These are phyloP conservation scores for Biston stratarius DNA, from an alignment of 2,888 invertebrate species.

Conservation along the genomic window DNA sequence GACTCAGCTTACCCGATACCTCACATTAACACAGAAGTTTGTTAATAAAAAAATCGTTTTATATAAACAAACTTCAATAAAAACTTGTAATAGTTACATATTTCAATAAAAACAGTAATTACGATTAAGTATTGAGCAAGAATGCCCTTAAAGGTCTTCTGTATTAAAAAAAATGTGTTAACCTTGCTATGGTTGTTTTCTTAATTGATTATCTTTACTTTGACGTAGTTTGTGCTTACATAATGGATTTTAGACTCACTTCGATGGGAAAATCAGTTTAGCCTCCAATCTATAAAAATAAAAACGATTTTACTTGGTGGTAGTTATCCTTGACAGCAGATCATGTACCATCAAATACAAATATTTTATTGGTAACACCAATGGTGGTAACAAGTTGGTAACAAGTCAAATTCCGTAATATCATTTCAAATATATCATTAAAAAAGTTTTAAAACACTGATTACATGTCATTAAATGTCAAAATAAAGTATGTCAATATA, in stretches of 20 bases:
- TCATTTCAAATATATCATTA: no score
- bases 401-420: no score
- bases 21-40: neutral
- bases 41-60: constrained; percentile 13
- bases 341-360: no score
- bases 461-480: no score
- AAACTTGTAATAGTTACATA: constrained; percentile 17
- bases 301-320: no score
- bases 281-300: neutral
- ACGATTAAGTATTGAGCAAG: constrained; percentile 14
- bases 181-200: constrained; percentile 26
- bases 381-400: no score
- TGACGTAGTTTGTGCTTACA: constrained; percentile 11
- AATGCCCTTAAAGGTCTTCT: constrained; percentile 21
- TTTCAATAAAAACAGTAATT: constrained; percentile 20
- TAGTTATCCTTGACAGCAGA: no score
- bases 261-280: neutral
- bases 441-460: no score
- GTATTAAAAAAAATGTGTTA: constrained; percentile 10
- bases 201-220: constrained; percentile 27
- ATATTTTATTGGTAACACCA: no score
- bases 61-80: constrained; percentile 20
- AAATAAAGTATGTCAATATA: no score
- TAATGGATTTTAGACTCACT: neutral
- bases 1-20: constrained; percentile 6